Conservation (phyloP, 2,797 vertebrate species). For the Gadopsis marmoratus region DNA sequence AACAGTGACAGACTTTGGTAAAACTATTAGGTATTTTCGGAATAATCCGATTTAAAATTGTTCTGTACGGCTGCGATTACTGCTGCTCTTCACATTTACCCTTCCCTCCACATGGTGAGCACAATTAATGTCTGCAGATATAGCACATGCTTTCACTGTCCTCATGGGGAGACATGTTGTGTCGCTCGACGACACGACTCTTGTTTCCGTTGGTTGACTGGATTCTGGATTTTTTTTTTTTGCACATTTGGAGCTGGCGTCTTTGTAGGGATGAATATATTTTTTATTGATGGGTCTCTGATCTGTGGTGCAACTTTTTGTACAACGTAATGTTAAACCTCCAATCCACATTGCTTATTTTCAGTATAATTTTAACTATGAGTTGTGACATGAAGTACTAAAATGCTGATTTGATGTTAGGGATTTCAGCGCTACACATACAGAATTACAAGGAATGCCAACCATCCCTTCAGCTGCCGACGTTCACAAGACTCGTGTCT, state of each 20-base stretch:
- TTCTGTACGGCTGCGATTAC: constrained; percentile 15
- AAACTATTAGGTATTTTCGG: constrained; percentile 3
- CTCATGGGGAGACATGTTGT: constrained; percentile 20
- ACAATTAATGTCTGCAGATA: constrained; percentile 28
- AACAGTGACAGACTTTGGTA: neutral
- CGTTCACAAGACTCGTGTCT: neutral
- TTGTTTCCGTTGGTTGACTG: constrained; percentile 29
- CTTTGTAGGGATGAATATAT: neutral
- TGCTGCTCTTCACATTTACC: neutral
- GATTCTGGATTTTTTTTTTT: constrained; percentile 4
- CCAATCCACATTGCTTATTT: neutral
- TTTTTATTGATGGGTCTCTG: neutral
- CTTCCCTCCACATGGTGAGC: neutral
- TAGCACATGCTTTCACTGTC: constrained; percentile 44
- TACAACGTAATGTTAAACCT: neutral
- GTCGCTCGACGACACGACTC: constrained; percentile 41
- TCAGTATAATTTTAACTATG: neutral
- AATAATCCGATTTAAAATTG: constrained; percentile 6
- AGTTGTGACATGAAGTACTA: neutral
- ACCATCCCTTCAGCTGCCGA: neutral
- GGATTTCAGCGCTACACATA: neutral
- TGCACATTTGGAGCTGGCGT: constrained; percentile 2
- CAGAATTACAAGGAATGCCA: neutral
- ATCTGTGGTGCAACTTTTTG: neutral
- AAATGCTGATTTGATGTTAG: neutral